These are phyloP conservation scores for Oreochromis niloticus DNA, from an alignment of 2,113 vertebrate genomes.

Conservation along the genomic window DNA sequence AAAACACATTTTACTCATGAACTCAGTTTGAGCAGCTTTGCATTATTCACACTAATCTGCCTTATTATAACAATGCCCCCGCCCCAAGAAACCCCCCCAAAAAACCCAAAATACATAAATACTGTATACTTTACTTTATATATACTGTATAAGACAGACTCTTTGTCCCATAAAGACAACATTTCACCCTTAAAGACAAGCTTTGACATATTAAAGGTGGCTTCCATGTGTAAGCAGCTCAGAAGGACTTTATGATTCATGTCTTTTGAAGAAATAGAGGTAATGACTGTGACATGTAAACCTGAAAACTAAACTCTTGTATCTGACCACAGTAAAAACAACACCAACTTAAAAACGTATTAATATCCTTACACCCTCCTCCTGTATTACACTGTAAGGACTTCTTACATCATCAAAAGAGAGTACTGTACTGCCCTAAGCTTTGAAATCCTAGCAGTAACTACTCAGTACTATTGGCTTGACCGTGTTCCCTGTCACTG, in stretches of 20 bases:
- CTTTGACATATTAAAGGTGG: background rate
- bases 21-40: background rate
- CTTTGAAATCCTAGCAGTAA: slow-evolving; percentile 1
- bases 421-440: background rate
- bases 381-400: background rate
- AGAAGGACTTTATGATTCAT: background rate
- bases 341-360: background rate
- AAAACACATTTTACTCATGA: background rate
- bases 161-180: background rate
- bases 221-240: background rate
- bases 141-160: background rate
- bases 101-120: rapidly evolving
- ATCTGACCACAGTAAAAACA: background rate
- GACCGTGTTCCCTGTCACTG: background rate
- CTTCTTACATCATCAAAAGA: background rate
- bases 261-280: background rate
- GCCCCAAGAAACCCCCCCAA: background rate
- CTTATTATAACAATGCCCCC: background rate
- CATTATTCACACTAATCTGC: background rate
- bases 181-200: background rate
- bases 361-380: background rate
- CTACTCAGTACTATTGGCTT: background rate
- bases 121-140: background rate
- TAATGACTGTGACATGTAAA: background rate
- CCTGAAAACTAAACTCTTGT: background rate